Percentiles rank a stretch among this genome's conserved stretches.
These are phyloP conservation scores for Ectemnius lituratus DNA, from an alignment of 2,888 invertebrate species.

Conservation along the genomic window DNA sequence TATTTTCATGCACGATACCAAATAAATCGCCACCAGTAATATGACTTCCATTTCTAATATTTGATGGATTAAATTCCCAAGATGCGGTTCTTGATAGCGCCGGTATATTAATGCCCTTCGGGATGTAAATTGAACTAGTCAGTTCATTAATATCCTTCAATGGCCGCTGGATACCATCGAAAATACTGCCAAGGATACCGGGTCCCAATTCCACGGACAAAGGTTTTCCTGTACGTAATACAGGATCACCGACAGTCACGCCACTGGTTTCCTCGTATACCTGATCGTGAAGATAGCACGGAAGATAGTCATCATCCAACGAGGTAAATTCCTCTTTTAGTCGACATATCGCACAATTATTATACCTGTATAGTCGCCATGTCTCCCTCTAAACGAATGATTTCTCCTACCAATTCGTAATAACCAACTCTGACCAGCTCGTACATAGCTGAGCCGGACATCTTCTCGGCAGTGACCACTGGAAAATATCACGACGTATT, in stretches of 20 bases:
- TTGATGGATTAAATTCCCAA: slow-evolving; percentile 96
- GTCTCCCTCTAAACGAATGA: slow-evolving; percentile 99
- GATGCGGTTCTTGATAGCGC: slow-evolving; percentile 87
- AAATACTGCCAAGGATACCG: slow-evolving; percentile 99
- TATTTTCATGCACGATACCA: slow-evolving; percentile 97
- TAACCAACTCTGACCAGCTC: slow-evolving; percentile 99
- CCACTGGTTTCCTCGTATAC: slow-evolving; percentile 98
- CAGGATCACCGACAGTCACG: slow-evolving; percentile 99
- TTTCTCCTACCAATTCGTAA: slow-evolving; percentile 98
- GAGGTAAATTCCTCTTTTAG: neutral
- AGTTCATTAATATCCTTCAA: slow-evolving; percentile 96
- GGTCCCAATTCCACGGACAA: slow-evolving; percentile 99
- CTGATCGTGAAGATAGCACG: slow-evolving; percentile 73
- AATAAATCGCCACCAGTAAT: slow-evolving; percentile 99
- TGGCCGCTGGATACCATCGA: slow-evolving; percentile 99
- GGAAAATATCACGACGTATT: slow-evolving; percentile 26
- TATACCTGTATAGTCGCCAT: slow-evolving; percentile 99
- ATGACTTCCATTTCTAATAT: slow-evolving; percentile 95
- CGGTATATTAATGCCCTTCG: slow-evolving; percentile 98
- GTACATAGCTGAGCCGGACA: slow-evolving; percentile 99
- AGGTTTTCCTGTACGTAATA: slow-evolving; percentile 98
- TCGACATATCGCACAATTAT: neutral
- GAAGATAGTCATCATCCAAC: too few species aligned
- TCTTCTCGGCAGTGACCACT: slow-evolving; percentile 99
- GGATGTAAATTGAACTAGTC: slow-evolving; percentile 98